These are phyloP conservation scores for Heterotilapia buettikoferi DNA, from an alignment of 2,113 vertebrate species.

Conservation along the genomic window DNA sequence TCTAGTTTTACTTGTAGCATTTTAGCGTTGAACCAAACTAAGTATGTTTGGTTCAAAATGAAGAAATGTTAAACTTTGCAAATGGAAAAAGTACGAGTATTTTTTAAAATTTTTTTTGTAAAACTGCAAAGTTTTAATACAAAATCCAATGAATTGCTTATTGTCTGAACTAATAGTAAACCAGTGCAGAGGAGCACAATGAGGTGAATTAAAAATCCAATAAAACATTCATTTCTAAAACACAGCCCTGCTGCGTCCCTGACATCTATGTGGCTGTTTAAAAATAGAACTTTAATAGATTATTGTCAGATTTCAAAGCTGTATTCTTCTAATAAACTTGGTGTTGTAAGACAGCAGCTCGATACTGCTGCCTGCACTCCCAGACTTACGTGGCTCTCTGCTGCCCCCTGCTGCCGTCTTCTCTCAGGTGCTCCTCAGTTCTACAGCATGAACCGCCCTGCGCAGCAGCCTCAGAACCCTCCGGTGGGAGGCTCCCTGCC, in stretches of 20 bases:
- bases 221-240: no score
- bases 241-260: no score
- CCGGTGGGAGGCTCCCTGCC: slow-evolving; percentile 92
- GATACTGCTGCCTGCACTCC: not conserved
- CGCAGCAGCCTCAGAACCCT: slow-evolving; percentile 75
- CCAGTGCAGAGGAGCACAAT: no score
- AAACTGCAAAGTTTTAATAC: not conserved
- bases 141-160: not conserved
- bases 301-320: not conserved
- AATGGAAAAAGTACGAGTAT: no score
- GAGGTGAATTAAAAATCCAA: no score
- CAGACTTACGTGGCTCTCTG: not conserved
- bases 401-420: slow-evolving; percentile 16
- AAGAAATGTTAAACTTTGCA: not conserved
- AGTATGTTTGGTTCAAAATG: not conserved
- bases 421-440: slow-evolving; percentile 89
- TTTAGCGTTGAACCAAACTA: not conserved
- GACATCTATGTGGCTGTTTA: not conserved
- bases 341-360: not conserved
- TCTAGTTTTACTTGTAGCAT: no score
- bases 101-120: not conserved
- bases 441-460: slow-evolving; percentile 97
- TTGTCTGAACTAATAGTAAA: no score
- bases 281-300: not conserved
- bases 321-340: not conserved